Evolutionary conservation across 2,888 invertebrate genomes (phyloP).

Genomic region (Camponotus fellah): DNA sequence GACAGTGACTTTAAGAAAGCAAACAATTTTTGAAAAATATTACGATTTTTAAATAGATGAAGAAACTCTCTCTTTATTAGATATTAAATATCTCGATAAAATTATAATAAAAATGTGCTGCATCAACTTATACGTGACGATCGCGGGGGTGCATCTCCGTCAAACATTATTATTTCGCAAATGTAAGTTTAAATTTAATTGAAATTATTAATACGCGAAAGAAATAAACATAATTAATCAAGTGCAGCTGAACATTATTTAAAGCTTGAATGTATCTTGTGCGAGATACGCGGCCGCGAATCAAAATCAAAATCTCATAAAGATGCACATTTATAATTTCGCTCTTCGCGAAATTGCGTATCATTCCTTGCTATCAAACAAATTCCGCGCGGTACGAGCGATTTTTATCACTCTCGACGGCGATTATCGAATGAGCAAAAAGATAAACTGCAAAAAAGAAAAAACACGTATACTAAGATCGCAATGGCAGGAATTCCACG

Average conservation of each 20-base stretch:
- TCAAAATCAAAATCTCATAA: background rate
- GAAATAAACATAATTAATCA: background rate
- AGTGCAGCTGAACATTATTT: background rate
- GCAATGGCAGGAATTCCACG: conserved; percentile 24
- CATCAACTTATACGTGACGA: background rate
- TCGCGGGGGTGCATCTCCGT: background rate
- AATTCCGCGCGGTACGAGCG: conserved; percentile 18
- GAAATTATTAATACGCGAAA: background rate
- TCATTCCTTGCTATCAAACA: conserved; percentile 1
- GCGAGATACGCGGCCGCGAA: too few species aligned
- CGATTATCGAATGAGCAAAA: conserved; percentile 1
- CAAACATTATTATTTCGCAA: background rate
- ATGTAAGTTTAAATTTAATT: background rate
- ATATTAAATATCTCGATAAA: background rate
- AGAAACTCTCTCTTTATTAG: background rate
- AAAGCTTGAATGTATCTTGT: background rate
- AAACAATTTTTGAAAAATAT: conserved; percentile 11
- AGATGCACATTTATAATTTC: background rate
- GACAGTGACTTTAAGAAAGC: too few species aligned
- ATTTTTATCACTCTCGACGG: conserved; percentile 36
- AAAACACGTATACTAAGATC: background rate
- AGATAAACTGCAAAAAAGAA: background rate
- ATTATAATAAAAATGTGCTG: background rate
- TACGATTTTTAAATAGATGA: background rate
- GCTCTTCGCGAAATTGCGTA: background rate